phyloP scores from a whole-genome alignment of 2,113 vertebrate species.

The Neolamprologus kungweensis region DNA sequence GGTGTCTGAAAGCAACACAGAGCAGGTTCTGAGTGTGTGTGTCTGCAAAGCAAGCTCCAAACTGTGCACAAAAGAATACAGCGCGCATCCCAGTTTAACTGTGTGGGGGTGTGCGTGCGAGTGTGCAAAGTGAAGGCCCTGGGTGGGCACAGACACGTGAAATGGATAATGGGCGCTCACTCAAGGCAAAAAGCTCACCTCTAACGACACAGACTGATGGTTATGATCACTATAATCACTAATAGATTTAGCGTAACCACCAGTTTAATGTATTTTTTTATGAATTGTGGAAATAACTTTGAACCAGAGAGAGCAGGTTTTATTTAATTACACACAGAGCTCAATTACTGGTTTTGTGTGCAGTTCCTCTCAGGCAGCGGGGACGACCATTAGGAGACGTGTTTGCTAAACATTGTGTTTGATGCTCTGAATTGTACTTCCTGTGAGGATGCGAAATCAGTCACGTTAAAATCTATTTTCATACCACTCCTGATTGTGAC shows the following conservation, averaged over 20 bases:
- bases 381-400: neutral
- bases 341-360: neutral
- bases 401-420: neutral
- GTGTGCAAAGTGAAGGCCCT: neutral
- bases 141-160: neutral
- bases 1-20: neutral
- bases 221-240: conserved; percentile 23
- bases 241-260: neutral
- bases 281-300: conserved; percentile 6
- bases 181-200: conserved; percentile 21
- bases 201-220: conserved; percentile 12
- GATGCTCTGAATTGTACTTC: neutral
- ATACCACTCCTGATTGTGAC: accelerated
- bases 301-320: neutral
- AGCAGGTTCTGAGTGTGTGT: neutral
- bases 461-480: neutral
- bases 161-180: conserved; percentile 14
- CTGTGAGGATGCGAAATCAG: neutral
- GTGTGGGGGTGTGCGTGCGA: neutral
- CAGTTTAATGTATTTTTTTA: conserved; percentile 10
- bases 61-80: neutral
- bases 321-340: conserved; percentile 6
- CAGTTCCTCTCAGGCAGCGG: neutral
- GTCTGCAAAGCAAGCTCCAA: neutral
- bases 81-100: accelerated